Base-by-base conservation (phyloP, 2,113 vertebrate species). In the Gallinago paraguaiae region DNA sequence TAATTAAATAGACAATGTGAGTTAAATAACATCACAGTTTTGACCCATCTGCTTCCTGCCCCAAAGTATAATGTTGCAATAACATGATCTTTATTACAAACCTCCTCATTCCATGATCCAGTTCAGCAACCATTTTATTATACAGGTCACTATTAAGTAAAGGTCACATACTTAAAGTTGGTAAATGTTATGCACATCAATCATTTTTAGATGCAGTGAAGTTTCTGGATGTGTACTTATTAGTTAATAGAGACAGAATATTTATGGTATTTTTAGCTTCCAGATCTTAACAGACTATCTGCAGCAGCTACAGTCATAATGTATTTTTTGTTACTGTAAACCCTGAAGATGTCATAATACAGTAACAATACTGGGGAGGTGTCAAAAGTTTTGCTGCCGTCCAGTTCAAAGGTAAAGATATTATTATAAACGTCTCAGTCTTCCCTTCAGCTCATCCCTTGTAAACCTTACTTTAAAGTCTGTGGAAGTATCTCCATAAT, bases 161-260 rank as follows among this genome's bases (percentile, higher is more conserved):
- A 95, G 56, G 64, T 91, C 90, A 91, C 28, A 46, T 63, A 84
- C 31, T 37, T 30, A 67, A 72, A 67, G 46, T 68, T 91, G 10
- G 37, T 74, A 89, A 91, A 89, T 82, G 81, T 87, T 93, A 76
- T 33, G 30, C 14, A 39, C 65, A 75, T 90, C 23, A 9, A 82
- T 94, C 37, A 68, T 67, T 84, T 92, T 84, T 87, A 83, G 48
- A 91, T 69, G 72, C 56, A 82, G 78, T 95, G 70, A 88, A 69
- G 50, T 79, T 91, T 95, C 78, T 83, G 56, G 41, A 53, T 27
- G 1, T 77, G 11, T 67, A 72, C 22, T 79, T 91, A 68, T 3
- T 86, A 89, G 41, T 74, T 94, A 89, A 84, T 59, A 88, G 63
- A 78, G 51, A 90, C 93, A 46, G n/a, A 72, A 14, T 75, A 69